A percentile compares a stretch with the other conserved stretches of the same genome.
These are phyloP conservation scores for Epinotia bilunana DNA, from an alignment of 2,888 invertebrate species.

Conservation along the genomic window DNA sequence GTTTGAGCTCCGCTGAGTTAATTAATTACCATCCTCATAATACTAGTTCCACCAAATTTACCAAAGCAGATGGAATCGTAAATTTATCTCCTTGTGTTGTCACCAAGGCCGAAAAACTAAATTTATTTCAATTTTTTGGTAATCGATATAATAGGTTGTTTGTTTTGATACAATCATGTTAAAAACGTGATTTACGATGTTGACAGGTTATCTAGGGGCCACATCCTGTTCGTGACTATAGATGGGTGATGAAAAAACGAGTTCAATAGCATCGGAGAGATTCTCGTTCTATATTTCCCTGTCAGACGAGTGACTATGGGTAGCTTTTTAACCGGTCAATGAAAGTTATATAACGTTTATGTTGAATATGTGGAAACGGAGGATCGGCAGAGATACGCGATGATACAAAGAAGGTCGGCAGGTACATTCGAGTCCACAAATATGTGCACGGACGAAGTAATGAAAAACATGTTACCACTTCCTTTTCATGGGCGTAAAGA, in stretches of 20 bases:
- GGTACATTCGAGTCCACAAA: too few species aligned
- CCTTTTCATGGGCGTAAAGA: too few species aligned
- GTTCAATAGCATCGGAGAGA: slow-evolving; percentile 20
- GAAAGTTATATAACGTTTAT: background rate
- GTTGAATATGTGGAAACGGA: background rate
- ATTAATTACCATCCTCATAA: slow-evolving; percentile 51
- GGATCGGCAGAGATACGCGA: background rate
- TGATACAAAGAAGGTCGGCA: background rate
- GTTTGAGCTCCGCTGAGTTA: slow-evolving; percentile 52
- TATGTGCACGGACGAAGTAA: too few species aligned
- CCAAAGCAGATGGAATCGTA: slow-evolving; percentile 35
- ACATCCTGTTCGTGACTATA: slow-evolving; percentile 33
- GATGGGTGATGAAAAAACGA: slow-evolving; percentile 5
- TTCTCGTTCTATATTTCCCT: slow-evolving; percentile 13
- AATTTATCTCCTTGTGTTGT: slow-evolving; percentile 42
- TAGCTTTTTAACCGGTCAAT: background rate
- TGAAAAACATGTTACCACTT: too few species aligned
- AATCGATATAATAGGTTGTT: slow-evolving; percentile 34
- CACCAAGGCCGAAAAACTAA: slow-evolving; percentile 49
- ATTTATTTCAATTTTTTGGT: slow-evolving; percentile 45
- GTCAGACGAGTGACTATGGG: background rate
- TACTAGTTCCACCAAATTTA: slow-evolving; percentile 43
- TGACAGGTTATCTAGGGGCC: slow-evolving; percentile 15
- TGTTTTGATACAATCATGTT: slow-evolving; percentile 40
- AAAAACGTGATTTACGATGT: slow-evolving; percentile 38